phyloP scores from a whole-genome alignment of 1,140 invertebrate genomes.

The Solenopsis fugax region DNA sequence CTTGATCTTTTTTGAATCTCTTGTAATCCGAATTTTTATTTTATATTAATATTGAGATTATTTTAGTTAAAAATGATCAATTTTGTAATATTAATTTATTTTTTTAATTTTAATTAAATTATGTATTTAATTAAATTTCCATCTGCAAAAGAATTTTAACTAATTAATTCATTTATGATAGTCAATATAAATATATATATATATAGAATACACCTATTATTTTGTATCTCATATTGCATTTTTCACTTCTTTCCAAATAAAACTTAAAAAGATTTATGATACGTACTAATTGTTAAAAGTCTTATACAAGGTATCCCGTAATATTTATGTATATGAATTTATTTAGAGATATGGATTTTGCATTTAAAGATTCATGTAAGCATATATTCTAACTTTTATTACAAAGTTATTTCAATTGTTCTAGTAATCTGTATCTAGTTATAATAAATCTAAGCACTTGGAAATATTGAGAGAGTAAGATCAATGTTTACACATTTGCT shows the following conservation, averaged over 20 bases:
- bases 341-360: neutral
- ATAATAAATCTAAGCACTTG: neutral
- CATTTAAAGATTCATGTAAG: neutral
- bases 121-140: slow-evolving; percentile 15
- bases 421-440: neutral
- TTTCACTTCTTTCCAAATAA: too few species aligned
- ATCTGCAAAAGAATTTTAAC: neutral
- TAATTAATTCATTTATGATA: neutral
- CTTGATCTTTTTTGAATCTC: neutral
- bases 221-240: too few species aligned
- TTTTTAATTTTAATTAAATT: neutral
- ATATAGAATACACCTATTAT: too few species aligned
- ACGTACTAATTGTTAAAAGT: neutral
- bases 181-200: too few species aligned
- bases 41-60: neutral
- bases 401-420: neutral
- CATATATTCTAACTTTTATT: neutral
- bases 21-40: neutral
- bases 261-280: neutral
- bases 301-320: neutral
- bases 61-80: neutral
- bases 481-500: too few species aligned
- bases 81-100: slow-evolving; percentile 1
- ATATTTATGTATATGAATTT: neutral
- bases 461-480: neutral